Evolutionary conservation across 2,797 vertebrate genomes (phyloP).

Genomic region (Chromobotia macracanthus): DNA sequence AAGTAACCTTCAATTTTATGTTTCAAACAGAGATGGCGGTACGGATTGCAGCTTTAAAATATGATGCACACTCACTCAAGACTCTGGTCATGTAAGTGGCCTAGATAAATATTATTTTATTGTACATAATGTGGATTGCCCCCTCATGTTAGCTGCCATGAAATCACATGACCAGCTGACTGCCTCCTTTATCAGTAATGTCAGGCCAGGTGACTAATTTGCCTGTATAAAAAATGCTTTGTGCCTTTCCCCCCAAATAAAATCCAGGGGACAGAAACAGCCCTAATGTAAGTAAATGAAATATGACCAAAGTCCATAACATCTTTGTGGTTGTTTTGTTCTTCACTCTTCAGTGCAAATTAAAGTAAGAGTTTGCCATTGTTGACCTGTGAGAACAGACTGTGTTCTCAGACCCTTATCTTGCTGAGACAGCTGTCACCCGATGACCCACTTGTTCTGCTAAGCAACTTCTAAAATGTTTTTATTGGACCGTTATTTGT

Average conservation of each 20-base stretch:
- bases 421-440: constrained; percentile 17
- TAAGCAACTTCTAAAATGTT: constrained; percentile 42
- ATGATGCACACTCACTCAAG: neutral
- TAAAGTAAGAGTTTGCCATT: neutral
- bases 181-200: neutral
- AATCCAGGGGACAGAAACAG: too few relatives aligned
- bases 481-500: constrained; percentile 45
- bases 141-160: neutral
- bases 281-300: too few relatives aligned
- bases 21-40: too few relatives aligned
- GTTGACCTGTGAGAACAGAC: constrained; percentile 24
- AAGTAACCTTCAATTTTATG: too few relatives aligned
- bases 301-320: neutral
- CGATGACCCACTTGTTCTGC: constrained; percentile 41
- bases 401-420: constrained; percentile 10
- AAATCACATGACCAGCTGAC: neutral
- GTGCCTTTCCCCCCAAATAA: too few relatives aligned
- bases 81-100: neutral
- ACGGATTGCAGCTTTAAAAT: too few relatives aligned
- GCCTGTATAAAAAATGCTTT: too few relatives aligned
- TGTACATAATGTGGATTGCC: neutral
- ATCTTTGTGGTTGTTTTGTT: constrained; percentile 21
- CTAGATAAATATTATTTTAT: neutral
- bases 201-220: too few relatives aligned
- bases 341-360: neutral